phyloP scores from a whole-genome alignment of 2,888 invertebrate genomes.

The Tenodera sinensis region DNA sequence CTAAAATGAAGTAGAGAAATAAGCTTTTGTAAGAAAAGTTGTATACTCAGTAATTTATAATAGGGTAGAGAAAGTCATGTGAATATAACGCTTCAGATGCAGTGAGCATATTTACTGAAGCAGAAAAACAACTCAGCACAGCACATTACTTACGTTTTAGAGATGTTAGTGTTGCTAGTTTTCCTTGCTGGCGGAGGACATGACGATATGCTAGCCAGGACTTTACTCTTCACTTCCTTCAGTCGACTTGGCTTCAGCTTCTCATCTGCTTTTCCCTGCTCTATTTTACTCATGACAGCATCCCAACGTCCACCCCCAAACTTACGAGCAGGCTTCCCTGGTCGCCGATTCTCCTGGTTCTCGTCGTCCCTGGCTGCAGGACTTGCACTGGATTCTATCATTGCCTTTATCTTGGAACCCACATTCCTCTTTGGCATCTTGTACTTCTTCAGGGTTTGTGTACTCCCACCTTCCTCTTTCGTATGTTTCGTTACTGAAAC shows the following conservation, averaged over 20 bases:
- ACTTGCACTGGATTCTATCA: conserved; percentile 51
- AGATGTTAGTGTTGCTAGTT: not conserved
- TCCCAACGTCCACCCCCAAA: conserved; percentile 65
- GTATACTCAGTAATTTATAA: too few species aligned
- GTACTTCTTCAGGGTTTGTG: conserved; percentile 57
- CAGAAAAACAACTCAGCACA: too few species aligned
- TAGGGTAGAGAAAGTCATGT: too few species aligned
- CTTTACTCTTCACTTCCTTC: conserved; percentile 86
- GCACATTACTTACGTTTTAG: not conserved
- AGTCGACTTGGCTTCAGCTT: conserved; percentile 64
- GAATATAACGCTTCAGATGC: too few species aligned
- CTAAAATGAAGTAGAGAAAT: too few species aligned
- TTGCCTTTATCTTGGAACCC: conserved; percentile 70
- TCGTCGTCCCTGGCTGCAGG: conserved; percentile 44
- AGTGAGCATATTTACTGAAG: too few species aligned
- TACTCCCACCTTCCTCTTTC: conserved; percentile 39
- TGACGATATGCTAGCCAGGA: conserved; percentile 46
- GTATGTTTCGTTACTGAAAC: not conserved
- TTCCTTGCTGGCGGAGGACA: not conserved
- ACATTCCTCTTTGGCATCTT: conserved; percentile 77
- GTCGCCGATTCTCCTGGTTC: conserved; percentile 56
- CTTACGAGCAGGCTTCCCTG: conserved; percentile 54
- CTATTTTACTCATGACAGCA: conserved; percentile 78
- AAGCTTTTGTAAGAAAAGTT: too few species aligned
- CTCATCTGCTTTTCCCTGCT: conserved; percentile 65